Evolutionary conservation across 2,797 vertebrate species (phyloP), one percentile per base, ranked within the genome.

Genomic region (Manis javanica): DNA sequence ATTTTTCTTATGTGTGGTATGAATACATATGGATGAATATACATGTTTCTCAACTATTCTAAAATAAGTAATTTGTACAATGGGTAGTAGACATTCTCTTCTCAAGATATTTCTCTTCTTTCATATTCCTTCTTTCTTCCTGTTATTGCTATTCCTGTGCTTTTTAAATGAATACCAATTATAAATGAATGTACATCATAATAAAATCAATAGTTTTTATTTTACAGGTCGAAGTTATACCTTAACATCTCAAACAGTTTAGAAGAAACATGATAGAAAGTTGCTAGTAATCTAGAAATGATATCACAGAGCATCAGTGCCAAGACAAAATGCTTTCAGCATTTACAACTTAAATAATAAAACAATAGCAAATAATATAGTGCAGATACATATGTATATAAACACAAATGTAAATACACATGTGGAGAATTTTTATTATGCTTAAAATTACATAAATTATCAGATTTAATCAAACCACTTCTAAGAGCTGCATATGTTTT

Each of bases 271-370:
- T 78, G n/a, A 19, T 15, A 31, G 14, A 88, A 59, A 74, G 90
- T 74, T 31, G 0, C 11, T 7, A 77, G 16, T 72, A 63, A 87
- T 72, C 37, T 78, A 31, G 57, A 61, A 93, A 94, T 42, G 4
- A 72, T 89, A 68, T 91, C 86, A 37, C 11, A 74, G 13, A 87
- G 1, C 66, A 59, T 63, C 29, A 57, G 6, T 69, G 23, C 21
- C 51, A 86, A 93, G 34, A 53, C 23, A 95, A 83, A 91, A 75
- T 78, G 84, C 29, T 69, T 9, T 68, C 78, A n/a, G 0, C n/a
- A 64, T 42, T 66, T 83, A 79, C 1, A 63, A 61, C 11, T 75
- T 90, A 87, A 91, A 66, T 84, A 95, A 42, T 39, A 96, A 64
- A 84, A 57, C 57, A 72, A 64, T 66, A 21, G 15, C 3, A 89